A percentile compares a stretch with the other conserved stretches of the same genome.
Evolutionary conservation across 2,888 invertebrate genomes (phyloP).

Genomic region (Hirtodrosophila alboralis): DNA sequence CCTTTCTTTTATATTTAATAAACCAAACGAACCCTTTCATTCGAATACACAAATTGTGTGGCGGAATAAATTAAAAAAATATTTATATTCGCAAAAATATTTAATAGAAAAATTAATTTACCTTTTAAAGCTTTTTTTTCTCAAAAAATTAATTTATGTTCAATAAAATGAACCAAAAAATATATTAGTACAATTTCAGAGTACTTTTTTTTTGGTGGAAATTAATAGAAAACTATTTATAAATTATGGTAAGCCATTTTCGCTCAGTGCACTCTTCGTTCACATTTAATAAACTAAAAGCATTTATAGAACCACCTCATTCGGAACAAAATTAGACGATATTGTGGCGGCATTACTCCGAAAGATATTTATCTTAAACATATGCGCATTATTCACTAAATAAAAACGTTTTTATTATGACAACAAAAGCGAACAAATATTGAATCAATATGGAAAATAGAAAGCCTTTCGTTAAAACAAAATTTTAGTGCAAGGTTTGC

Average conservation of each 20-base stretch:
- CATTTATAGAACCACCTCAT: conserved; percentile 44
- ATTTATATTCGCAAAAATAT: too few relatives aligned
- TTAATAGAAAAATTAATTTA: too few relatives aligned
- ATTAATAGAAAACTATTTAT: too few relatives aligned
- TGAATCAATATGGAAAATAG: conserved; percentile 30
- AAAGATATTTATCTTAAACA: conserved; percentile 77
- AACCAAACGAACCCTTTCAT: too few relatives aligned
- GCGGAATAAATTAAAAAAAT: too few relatives aligned
- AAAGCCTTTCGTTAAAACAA: conserved; percentile 38
- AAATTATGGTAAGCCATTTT: too few relatives aligned
- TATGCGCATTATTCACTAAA: conserved; percentile 61
- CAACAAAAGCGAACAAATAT: conserved; percentile 41
- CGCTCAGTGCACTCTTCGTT: conserved; percentile 39
- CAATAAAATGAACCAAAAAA: neutral
- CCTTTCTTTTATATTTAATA: too few relatives aligned
- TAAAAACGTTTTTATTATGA: conserved; percentile 56
- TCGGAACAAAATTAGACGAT: conserved; percentile 4
- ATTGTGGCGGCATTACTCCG: conserved; percentile 30
- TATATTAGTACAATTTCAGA: too few relatives aligned
- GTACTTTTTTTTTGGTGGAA: too few relatives aligned
- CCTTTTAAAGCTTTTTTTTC: too few relatives aligned
- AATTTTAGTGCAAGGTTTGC: conserved; percentile 35
- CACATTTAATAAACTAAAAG: conserved; percentile 75
- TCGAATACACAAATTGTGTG: too few relatives aligned
- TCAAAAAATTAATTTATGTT: too few relatives aligned